Conservation (phyloP, 2,888 invertebrate species). For the Carcina quercana region DNA sequence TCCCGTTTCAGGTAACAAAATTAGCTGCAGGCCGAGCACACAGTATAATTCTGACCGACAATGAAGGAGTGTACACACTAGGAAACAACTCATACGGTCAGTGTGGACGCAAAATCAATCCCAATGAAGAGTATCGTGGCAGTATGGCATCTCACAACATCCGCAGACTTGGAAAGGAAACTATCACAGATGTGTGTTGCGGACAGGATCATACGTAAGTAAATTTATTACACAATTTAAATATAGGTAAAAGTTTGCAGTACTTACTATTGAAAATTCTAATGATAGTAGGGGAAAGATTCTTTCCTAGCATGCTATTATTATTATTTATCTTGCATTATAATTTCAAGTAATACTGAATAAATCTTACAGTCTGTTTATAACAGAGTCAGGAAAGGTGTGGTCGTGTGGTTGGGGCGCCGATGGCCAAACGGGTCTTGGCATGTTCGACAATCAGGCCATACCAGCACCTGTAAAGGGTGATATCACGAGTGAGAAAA, state of each 20-base stretch:
- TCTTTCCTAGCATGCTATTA: background rate
- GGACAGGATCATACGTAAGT: slow-evolving; percentile 92
- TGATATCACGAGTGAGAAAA: slow-evolving; percentile 87
- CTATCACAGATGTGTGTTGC: slow-evolving; percentile 81
- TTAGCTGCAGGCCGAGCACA: slow-evolving; percentile 93
- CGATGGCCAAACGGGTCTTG: slow-evolving; percentile 94
- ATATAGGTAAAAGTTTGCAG: no score
- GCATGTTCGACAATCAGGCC: slow-evolving; percentile 77
- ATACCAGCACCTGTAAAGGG: slow-evolving; percentile 80
- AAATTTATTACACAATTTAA: background rate
- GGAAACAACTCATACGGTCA: slow-evolving; percentile 97
- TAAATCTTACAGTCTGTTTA: slow-evolving; percentile 76
- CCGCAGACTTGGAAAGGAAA: slow-evolving; percentile 74
- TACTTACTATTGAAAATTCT: no score
- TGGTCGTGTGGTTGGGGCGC: slow-evolving; percentile 95
- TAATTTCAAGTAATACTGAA: background rate
- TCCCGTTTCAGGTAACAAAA: slow-evolving; percentile 33
- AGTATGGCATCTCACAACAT: slow-evolving; percentile 81
- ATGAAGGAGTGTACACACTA: slow-evolving; percentile 86
- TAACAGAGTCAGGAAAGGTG: slow-evolving; percentile 87
- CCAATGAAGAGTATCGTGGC: slow-evolving; percentile 82
- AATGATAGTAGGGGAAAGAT: background rate
- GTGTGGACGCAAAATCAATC: slow-evolving; percentile 88
- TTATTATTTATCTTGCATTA: no score
- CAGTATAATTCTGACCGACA: slow-evolving; percentile 83